Evolutionary conservation across 2,888 invertebrate species (phyloP).

Genomic region (Ophioninae sp.): DNA sequence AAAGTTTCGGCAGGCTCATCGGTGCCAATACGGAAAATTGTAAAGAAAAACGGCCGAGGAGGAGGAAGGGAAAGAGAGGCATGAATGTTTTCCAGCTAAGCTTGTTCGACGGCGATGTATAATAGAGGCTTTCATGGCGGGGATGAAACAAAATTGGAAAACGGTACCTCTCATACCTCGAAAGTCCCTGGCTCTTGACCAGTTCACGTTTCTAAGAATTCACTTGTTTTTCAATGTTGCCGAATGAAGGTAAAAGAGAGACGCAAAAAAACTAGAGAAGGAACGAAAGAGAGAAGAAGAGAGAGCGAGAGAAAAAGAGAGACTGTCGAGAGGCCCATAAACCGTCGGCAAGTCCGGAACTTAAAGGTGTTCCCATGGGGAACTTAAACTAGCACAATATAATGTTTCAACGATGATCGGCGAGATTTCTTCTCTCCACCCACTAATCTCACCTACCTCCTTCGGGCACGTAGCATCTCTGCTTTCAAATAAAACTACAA

Average conservation of each 20-base stretch:
- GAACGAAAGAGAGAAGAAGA: neutral
- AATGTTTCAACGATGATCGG: constrained; percentile 49
- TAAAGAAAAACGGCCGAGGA: neutral
- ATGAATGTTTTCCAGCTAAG: neutral
- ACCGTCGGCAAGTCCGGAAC: constrained; percentile 48
- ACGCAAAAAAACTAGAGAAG: neutral
- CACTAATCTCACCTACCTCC: constrained; percentile 31
- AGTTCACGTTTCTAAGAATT: constrained; percentile 65
- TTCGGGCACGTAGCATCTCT: neutral
- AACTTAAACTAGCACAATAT: constrained; percentile 49
- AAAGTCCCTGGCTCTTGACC: constrained; percentile 35
- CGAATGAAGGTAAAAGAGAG: neutral
- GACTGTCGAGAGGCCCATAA: constrained; percentile 53
- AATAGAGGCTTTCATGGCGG: constrained; percentile 13
- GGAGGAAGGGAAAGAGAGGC: neutral
- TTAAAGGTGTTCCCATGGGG: constrained; percentile 45
- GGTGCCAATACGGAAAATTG: neutral
- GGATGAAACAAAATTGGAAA: constrained; percentile 18
- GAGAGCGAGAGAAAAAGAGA: neutral
- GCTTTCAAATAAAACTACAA: neutral
- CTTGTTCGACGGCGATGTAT: neutral
- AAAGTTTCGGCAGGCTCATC: neutral
- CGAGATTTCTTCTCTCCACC: constrained; percentile 18
- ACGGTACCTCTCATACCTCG: constrained; percentile 42
- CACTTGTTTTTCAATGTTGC: constrained; percentile 69